Conservation (phyloP, 1,140 invertebrate species). For the Trichonephila clavipes region DNA sequence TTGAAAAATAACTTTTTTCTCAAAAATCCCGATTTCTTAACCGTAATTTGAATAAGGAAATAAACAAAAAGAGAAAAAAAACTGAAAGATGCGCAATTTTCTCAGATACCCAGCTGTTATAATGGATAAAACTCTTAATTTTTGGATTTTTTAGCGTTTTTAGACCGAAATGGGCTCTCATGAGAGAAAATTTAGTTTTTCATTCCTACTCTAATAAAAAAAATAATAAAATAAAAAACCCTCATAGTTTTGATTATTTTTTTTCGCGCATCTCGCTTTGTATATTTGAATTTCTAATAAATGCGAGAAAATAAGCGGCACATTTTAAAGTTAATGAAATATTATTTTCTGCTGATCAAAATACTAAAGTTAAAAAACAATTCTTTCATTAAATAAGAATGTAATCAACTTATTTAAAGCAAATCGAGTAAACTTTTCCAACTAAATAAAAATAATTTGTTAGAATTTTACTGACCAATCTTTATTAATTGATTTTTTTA, state of each 20-base stretch:
- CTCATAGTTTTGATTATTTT: neutral
- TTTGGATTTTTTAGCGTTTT: too few species aligned
- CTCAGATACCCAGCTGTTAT: too few species aligned
- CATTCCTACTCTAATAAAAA: too few species aligned
- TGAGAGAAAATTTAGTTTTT: too few species aligned
- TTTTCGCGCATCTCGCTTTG: neutral
- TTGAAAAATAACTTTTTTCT: too few species aligned
- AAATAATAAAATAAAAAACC: too few species aligned
- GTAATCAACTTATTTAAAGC: slow-evolving; percentile 42
- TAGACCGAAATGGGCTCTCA: too few species aligned
- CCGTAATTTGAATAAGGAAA: too few species aligned
- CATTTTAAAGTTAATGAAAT: slow-evolving; percentile 17
- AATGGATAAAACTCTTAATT: too few species aligned
- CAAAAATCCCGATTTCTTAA: too few species aligned
- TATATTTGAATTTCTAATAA: neutral
- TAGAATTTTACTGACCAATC: slow-evolving; percentile 56
- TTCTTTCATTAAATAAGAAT: neutral
- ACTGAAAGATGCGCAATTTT: too few species aligned
- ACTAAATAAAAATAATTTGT: slow-evolving; percentile 1
- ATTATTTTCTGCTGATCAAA: neutral
- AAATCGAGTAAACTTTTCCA: slow-evolving; percentile 19
- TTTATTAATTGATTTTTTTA: slow-evolving; percentile 52
- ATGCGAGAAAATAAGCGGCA: neutral
- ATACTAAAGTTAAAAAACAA: neutral
- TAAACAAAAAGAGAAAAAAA: too few species aligned